Evolutionary conservation across 2,888 invertebrate genomes (phyloP).

Genomic region (Ichneumoninae sp.): DNA sequence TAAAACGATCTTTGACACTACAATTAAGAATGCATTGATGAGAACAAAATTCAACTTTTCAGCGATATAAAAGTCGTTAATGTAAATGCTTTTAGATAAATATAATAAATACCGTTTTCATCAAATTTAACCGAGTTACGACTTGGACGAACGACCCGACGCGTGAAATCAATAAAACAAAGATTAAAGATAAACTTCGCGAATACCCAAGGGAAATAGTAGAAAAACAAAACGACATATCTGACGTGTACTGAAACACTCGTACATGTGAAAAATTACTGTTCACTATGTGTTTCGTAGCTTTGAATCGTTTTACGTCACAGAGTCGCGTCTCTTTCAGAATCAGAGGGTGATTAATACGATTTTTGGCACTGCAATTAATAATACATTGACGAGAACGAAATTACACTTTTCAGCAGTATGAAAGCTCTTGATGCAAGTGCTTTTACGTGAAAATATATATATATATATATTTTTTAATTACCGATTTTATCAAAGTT

Average conservation of each 20-base stretch:
- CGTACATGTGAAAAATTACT: no score
- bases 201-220: no score
- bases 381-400: not conserved
- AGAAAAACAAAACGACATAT: no score
- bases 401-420: not conserved
- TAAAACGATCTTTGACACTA: not conserved
- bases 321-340: no score
- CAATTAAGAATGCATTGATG: not conserved
- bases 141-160: not conserved
- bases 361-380: not conserved
- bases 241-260: no score
- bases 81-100: not conserved
- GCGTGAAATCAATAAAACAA: not conserved
- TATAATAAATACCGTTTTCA: no score
- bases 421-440: not conserved
- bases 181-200: not conserved
- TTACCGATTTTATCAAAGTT: no score
- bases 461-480: no score
- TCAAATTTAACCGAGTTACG: not conserved
- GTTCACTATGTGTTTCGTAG: no score
- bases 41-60: not conserved
- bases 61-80: not conserved
- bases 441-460: not conserved
- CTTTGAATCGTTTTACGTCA: no score
- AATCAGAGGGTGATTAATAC: not conserved